Evolutionary conservation across 2,888 invertebrate genomes (phyloP).

Genomic region (Caenorhabditis angaria): DNA sequence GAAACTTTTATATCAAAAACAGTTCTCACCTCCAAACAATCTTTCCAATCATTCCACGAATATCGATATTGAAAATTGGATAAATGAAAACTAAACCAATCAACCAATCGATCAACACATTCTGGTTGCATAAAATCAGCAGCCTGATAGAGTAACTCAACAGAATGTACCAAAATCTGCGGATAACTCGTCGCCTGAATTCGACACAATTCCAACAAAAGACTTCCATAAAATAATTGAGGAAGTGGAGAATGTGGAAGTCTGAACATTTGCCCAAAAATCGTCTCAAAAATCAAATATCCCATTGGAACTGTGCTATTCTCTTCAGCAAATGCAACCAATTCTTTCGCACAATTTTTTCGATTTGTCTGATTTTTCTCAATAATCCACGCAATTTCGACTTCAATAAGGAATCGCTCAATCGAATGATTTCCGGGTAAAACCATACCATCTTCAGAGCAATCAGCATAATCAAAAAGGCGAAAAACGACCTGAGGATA

Average conservation of each 20-base stretch:
- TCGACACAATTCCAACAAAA: constrained; percentile 95
- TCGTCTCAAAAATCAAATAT: constrained; percentile 93
- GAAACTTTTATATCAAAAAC: background rate
- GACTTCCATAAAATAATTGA: constrained; percentile 69
- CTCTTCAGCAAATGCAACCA: constrained; percentile 87
- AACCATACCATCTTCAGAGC: constrained; percentile 81
- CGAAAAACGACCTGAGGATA: constrained; percentile 91
- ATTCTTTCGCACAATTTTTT: constrained; percentile 91
- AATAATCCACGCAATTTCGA: constrained; percentile 92
- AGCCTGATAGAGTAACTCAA: constrained; percentile 93
- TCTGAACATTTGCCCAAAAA: constrained; percentile 82
- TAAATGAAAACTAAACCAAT: constrained; percentile 97
- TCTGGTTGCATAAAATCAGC: constrained; percentile 96
- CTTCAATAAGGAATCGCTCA: constrained; percentile 95
- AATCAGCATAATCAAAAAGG: constrained; percentile 97
- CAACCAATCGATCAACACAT: constrained; percentile 93
- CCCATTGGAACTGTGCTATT: constrained; percentile 87
- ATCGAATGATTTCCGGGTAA: constrained; percentile 96
- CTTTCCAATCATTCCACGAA: constrained; percentile 83
- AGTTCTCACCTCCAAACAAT: constrained; percentile 69
- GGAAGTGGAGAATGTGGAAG: constrained; percentile 86
- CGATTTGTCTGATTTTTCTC: constrained; percentile 87
- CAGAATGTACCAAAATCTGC: constrained; percentile 90
- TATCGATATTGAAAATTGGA: constrained; percentile 99
- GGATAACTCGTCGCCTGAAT: constrained; percentile 96